Evolutionary conservation across 2,797 vertebrate genomes (phyloP).

Genomic region (Lacerta bilineata): DNA sequence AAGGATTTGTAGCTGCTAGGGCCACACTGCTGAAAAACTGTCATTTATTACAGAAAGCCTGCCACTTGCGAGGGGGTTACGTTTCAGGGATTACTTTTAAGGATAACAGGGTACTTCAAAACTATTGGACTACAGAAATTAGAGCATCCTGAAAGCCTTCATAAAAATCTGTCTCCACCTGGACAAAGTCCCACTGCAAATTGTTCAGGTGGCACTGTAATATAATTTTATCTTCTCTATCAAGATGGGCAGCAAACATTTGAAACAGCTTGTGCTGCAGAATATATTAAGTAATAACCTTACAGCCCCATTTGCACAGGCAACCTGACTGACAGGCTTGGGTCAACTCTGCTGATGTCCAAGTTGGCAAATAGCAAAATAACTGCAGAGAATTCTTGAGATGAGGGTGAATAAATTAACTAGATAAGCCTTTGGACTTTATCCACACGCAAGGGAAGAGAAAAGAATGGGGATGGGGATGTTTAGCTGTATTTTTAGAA

Average conservation of each 20-base stretch:
- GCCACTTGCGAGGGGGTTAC: no score
- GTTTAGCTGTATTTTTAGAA: not conserved
- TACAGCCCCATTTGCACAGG: not conserved
- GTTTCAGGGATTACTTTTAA: not conserved
- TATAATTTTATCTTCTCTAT: not conserved
- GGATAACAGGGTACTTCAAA: not conserved
- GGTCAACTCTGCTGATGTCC: not conserved
- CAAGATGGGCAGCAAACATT: not conserved
- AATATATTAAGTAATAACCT: not conserved
- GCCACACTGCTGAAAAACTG: not conserved
- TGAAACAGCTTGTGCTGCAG: not conserved
- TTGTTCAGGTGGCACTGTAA: no score
- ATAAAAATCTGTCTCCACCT: not conserved
- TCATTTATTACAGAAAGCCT: not conserved
- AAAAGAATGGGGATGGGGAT: not conserved
- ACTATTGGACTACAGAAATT: not conserved
- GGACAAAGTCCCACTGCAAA: not conserved
- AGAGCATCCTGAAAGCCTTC: conserved; percentile 4
- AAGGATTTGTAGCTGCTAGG: not conserved
- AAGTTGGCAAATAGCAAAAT: not conserved
- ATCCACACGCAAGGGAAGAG: not conserved
- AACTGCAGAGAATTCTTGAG: not conserved
- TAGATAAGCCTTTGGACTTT: not conserved
- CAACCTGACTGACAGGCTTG: not conserved
- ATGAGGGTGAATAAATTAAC: not conserved